A percentile compares a stretch with the other conserved stretches of the same genome.
phyloP scores from a whole-genome alignment of 2,113 vertebrate species.

The Papio anubis region DNA sequence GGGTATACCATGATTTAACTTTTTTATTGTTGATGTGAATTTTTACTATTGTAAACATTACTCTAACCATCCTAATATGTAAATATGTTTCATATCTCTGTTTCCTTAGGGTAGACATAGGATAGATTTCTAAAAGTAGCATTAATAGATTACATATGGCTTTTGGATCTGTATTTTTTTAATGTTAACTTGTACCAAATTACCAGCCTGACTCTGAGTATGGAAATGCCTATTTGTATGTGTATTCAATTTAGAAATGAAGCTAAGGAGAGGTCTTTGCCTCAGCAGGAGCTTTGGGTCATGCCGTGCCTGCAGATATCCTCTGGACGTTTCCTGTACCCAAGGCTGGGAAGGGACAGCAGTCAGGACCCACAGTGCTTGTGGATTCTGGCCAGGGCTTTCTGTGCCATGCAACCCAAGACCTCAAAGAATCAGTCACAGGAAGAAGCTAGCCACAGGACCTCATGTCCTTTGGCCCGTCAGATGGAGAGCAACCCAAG shows the following conservation, averaged over 20 bases:
- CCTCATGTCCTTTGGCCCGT: neutral
- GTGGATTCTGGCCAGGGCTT: neutral
- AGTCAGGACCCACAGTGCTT: neutral
- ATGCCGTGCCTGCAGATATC: neutral
- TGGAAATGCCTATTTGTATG: neutral
- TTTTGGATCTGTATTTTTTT: neutral
- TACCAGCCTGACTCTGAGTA: neutral
- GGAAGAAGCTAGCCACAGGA: neutral
- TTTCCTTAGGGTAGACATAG: neutral
- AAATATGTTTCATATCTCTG: neutral
- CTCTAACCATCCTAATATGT: neutral
- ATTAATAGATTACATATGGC: neutral
- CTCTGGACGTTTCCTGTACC: neutral
- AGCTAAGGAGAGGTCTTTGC: neutral
- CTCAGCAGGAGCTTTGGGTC: neutral
- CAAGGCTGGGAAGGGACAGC: neutral
- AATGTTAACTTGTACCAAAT: neutral
- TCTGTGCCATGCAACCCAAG: rapidly evolving
- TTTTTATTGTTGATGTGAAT: neutral
- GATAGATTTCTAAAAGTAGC: neutral
- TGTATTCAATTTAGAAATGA: neutral
- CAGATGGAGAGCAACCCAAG: no score
- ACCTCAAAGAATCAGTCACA: no score
- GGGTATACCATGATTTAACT: neutral
- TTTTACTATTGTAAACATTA: neutral